Base-by-base conservation (phyloP, 53 echinoderm and acorn worm genomes). In the Mesocentrotus franciscanus region DNA sequence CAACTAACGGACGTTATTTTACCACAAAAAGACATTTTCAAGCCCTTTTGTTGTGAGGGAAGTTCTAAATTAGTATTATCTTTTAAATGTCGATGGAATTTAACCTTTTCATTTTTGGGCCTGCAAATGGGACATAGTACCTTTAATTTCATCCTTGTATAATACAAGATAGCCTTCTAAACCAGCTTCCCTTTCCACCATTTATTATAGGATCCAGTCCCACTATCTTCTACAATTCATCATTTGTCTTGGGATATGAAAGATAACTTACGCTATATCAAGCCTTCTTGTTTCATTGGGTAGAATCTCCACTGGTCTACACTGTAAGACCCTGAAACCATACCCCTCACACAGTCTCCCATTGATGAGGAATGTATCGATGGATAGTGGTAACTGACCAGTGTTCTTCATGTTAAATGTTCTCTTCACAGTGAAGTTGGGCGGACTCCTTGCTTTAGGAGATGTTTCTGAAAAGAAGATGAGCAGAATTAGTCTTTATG, bases 351-450 rank as follows among this genome's bases (percentile, higher is more conserved):
- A 99, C 61, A 96, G 95, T 35, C 96, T 96, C 13, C 99, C 99
- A 81, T 99, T 99, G 84, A 99, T 97, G 72, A 96, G 96, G 94
- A 98, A 99, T 22, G 97, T 98, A 90, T 97, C 93, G 64, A 99
- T 97, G 85, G 97, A 95, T 78, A 99, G 92, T 56, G 97, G 96
- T 90, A 99, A 95, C 95, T 98, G 97, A n/a, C 99, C 99, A 8
- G 97, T 98, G 70, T 99, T 99, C 96, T 98, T 99, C 81, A 98
- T 92, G 56, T 93, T 99, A 59, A 99, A 97, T 70, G 97, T 97
- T 79, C 97, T 93, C 96, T 98, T 98, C 89, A 99, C 99, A 10
- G 99, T 99, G 95, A 99, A 99, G 96, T 99, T 98, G 29, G 99
- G 99, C 56, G 99, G 97, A 79, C 90, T 96, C 95, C 98, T 96